Evolutionary conservation across 1,140 invertebrate species (phyloP).

Genomic region (Lithobius niger): DNA sequence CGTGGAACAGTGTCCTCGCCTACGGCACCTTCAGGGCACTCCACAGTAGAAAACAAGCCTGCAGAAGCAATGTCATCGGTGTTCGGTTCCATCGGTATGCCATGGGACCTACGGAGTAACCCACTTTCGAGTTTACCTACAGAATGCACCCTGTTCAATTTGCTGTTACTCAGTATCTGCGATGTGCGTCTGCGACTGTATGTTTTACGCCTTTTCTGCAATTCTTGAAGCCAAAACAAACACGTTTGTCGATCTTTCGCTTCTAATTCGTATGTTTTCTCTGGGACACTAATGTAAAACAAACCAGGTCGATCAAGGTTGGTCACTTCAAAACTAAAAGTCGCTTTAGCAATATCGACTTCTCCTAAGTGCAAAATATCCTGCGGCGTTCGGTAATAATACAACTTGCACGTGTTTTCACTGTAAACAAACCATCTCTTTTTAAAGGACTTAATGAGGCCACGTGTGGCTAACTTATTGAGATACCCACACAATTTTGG

Average conservation of each 20-base stretch:
- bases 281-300: conserved; percentile 6
- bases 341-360: not conserved
- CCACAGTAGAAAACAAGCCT: not conserved
- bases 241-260: conserved; percentile 3
- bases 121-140: conserved; percentile 1
- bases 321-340: not conserved
- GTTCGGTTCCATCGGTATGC: not conserved
- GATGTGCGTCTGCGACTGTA: not conserved
- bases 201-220: conserved; percentile 1
- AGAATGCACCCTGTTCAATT: not conserved
- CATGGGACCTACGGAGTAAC: not conserved
- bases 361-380: not conserved
- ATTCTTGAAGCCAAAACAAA: conserved; percentile 10
- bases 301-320: not conserved
- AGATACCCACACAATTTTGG: not conserved
- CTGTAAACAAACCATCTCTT: not conserved
- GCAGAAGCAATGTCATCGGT: not conserved
- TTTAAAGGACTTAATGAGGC: not conserved
- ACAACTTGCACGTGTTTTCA: not conserved
- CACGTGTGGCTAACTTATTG: not conserved
- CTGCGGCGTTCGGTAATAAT: not conserved
- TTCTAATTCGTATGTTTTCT: not conserved
- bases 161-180: not conserved
- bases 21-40: not conserved
- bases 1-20: not conserved